Percentiles rank a stretch among this genome's conserved stretches.
phyloP scores from a whole-genome alignment of 2,113 vertebrate species.

The Festucalex cinctus region DNA sequence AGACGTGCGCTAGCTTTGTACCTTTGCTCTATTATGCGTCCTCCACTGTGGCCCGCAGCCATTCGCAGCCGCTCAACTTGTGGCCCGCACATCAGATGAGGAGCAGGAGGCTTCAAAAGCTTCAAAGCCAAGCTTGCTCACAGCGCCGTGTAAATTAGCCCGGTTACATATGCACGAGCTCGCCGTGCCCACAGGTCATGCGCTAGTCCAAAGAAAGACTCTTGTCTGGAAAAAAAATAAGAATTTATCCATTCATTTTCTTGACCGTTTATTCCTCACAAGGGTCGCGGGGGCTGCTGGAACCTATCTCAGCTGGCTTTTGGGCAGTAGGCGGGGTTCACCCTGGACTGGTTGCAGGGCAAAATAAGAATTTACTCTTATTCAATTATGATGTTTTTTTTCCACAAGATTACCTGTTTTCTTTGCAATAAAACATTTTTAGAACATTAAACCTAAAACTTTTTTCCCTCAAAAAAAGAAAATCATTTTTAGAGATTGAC shows the following conservation, averaged over 20 bases:
- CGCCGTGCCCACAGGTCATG: constrained; percentile 55
- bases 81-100: constrained; percentile 58
- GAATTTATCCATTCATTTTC: constrained; percentile 20
- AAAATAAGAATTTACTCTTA: too few relatives aligned
- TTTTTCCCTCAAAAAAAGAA: too few relatives aligned
- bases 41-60: not conserved
- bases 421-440: too few relatives aligned
- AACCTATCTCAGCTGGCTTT: too few relatives aligned
- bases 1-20: constrained; percentile 69
- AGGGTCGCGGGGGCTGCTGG: too few relatives aligned
- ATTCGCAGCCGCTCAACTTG: constrained; percentile 42
- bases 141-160: constrained; percentile 74
- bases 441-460: too few relatives aligned
- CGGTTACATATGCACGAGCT: constrained; percentile 73
- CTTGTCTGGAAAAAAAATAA: constrained; percentile 13
- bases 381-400: not conserved
- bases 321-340: too few relatives aligned
- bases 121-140: constrained; percentile 56
- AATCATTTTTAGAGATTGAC: too few relatives aligned
- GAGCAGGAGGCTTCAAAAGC: constrained; percentile 70
- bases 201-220: constrained; percentile 43
- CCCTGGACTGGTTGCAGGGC: too few relatives aligned
- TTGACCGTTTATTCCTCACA: too few relatives aligned
- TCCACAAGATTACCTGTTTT: too few relatives aligned
- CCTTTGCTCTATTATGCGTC: constrained; percentile 49